phyloP scores from a whole-genome alignment of 2,888 invertebrate genomes.

The Parelbella ahira region DNA sequence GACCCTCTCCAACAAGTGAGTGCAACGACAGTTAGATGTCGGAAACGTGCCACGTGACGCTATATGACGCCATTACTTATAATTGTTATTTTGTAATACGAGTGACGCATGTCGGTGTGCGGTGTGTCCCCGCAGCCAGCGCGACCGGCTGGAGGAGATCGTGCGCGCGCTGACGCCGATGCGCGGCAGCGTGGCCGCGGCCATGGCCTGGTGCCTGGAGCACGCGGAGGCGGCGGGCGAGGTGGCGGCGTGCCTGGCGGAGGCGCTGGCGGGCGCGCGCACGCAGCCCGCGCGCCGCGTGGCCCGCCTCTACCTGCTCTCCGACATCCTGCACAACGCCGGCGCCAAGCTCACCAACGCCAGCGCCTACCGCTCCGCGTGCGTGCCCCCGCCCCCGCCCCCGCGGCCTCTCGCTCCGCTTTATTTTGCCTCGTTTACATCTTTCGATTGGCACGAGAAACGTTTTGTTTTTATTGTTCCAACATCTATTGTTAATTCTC shows the following conservation, averaged over 20 bases:
- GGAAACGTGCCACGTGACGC: no score
- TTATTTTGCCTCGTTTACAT: no score
- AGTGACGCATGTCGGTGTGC: constrained; percentile 16
- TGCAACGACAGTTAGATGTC: no score
- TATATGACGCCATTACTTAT: no score
- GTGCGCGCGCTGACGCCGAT: constrained; percentile 92
- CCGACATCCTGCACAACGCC: constrained; percentile 98
- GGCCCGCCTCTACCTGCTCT: constrained; percentile 95
- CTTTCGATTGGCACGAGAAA: no score
- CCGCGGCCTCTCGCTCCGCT: no score
- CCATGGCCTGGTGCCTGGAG: constrained; percentile 99
- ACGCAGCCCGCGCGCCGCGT: constrained; percentile 88
- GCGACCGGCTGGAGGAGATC: constrained; percentile 95
- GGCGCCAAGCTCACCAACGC: constrained; percentile 98
- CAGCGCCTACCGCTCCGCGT: constrained; percentile 94
- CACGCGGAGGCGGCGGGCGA: constrained; percentile 99
- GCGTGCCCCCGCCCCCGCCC: constrained; percentile 46
- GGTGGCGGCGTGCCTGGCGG: constrained; percentile 93
- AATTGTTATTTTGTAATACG: no score
- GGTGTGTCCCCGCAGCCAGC: constrained; percentile 82
- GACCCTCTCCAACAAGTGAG: constrained; percentile 86
- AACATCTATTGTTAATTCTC: no score
- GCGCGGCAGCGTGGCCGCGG: constrained; percentile 91
- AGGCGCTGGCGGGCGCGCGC: constrained; percentile 87
- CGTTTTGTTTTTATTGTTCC: no score